Conservation (phyloP, 2,797 vertebrate species). For the Crocidura indochinensis region DNA sequence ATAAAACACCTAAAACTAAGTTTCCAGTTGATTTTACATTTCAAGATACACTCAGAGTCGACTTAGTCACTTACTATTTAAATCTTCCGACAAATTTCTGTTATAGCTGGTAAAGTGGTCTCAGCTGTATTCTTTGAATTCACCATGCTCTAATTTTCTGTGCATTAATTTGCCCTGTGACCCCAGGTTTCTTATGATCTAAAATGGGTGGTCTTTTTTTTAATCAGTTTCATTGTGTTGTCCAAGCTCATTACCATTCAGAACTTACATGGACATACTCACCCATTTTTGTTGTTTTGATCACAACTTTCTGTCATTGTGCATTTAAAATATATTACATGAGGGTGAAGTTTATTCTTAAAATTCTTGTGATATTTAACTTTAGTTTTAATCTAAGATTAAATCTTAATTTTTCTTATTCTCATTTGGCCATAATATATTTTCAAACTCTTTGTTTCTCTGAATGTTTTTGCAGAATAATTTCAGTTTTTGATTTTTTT, state of each 20-base stretch:
- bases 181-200: not conserved
- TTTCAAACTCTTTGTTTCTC: conserved; percentile 17
- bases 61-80: not conserved
- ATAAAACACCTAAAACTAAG: not conserved
- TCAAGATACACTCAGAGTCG: no score
- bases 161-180: no score
- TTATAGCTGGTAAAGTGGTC: not conserved
- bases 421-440: not conserved
- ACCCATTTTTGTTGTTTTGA: not conserved
- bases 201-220: not conserved
- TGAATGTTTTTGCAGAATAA: not conserved
- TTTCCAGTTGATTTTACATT: not conserved
- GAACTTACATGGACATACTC: not conserved
- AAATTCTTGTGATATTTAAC: not conserved
- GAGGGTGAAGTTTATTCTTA: not conserved
- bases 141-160: no score
- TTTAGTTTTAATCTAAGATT: not conserved
- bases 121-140: not conserved
- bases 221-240: not conserved
- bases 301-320: not conserved
- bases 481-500: not conserved
- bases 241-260: not conserved
- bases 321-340: not conserved
- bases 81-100: not conserved
- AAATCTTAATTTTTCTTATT: not conserved